phyloP scores from a whole-genome alignment of 2,888 invertebrate genomes.

The Tipula unca region DNA sequence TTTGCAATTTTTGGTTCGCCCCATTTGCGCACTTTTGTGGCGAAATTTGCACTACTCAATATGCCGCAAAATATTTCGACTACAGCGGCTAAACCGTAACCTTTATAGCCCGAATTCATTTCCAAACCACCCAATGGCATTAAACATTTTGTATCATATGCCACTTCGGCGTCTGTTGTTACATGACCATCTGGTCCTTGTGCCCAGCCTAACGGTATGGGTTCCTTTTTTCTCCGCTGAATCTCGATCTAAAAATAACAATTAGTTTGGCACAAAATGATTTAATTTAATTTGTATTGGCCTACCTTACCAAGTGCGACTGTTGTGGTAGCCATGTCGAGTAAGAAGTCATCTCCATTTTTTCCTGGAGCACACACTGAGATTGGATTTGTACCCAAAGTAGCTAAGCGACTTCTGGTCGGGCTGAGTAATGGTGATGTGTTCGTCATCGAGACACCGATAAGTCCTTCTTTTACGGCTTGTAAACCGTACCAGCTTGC shows the following conservation, averaged over 20 bases:
- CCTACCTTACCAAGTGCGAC: constrained; percentile 78
- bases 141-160: constrained; percentile 50
- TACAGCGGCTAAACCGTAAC: constrained; percentile 74
- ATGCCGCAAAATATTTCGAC: constrained; percentile 88
- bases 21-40: constrained; percentile 62
- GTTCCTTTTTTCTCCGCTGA: constrained; percentile 62
- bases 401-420: constrained; percentile 64
- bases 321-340: constrained; percentile 94
- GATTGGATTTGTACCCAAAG: constrained; percentile 85
- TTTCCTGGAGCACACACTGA: constrained; percentile 67
- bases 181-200: constrained; percentile 53
- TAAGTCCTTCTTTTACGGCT: constrained; percentile 61
- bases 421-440: constrained; percentile 85
- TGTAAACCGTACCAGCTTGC: constrained; percentile 74
- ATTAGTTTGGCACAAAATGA: constrained; percentile 1
- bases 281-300: constrained; percentile 43
- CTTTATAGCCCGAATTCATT: constrained; percentile 75
- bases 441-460: constrained; percentile 86
- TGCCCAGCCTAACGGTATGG: constrained; percentile 82
- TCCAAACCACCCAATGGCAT: constrained; percentile 70
- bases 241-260: constrained; percentile 56
- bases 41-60: constrained; percentile 50
- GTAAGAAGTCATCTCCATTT: constrained; percentile 66
- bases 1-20: constrained; percentile 58
- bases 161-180: constrained; percentile 58